A percentile compares a stretch with the other conserved stretches of the same genome.
Evolutionary conservation across 64 coral and sea anemone genomes (phyloP).

Genomic region (Stichodactyla mertensii): DNA sequence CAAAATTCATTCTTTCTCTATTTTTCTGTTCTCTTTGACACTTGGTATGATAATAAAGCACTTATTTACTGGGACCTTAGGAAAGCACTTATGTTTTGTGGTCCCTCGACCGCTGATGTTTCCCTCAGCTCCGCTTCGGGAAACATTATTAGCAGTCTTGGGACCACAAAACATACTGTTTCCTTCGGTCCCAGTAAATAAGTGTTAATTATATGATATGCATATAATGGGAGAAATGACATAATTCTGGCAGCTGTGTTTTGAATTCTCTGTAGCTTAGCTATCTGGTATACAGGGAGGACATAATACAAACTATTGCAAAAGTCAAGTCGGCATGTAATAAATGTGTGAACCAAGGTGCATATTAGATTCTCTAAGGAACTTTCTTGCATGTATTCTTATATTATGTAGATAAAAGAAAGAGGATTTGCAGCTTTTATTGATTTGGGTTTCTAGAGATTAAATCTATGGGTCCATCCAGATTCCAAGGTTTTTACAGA

Average conservation of each 20-base stretch:
- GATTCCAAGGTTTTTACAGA: background rate
- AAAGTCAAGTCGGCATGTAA: background rate
- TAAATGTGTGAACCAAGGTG: background rate
- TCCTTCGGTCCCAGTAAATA: no score
- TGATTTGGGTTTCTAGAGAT: background rate
- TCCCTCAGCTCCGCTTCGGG: no score
- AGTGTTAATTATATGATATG: no score
- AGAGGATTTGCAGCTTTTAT: background rate
- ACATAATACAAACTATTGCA: constrained; percentile 33
- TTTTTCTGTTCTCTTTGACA: no score
- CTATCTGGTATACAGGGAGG: constrained; percentile 26
- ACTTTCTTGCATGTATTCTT: constrained; percentile 8
- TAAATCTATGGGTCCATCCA: background rate
- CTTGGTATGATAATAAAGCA: no score
- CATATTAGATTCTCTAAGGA: background rate
- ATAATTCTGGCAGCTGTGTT: constrained; percentile 9
- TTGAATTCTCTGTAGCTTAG: constrained; percentile 33
- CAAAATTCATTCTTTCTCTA: no score
- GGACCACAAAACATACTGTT: no score
- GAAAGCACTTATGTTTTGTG: no score
- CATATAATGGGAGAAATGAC: no score
- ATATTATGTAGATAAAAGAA: constrained; percentile 11
- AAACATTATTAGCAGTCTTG: no score
- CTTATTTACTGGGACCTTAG: no score
- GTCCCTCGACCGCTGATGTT: no score